Base-by-base conservation (phyloP, 1,140 invertebrate genomes). In the Heterodera schachtii region DNA sequence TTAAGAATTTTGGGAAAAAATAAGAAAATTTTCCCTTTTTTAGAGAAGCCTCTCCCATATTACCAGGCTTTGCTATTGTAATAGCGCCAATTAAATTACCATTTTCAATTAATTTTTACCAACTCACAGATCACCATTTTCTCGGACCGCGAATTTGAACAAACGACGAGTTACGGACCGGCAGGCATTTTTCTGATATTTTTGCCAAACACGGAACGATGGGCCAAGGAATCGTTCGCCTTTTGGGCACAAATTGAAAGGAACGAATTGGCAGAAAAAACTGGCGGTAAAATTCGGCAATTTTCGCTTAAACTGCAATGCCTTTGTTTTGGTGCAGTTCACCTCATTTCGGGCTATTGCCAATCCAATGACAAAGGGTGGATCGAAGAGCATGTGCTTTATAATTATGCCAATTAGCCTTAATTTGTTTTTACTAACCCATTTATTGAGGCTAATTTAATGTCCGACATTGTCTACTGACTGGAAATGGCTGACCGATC, bases 111-210 rank as follows among this genome's bases (percentile, higher is more conserved):
- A 31, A 31, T 31, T 31, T 31, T 69, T 19, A 13, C 16, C 57
- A 9, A 46, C 31, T 31, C 31, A 31, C 31, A 86, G 81, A 81
- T 88, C 13, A 88, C 85, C 2, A 41, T 88, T 11, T 86, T 85
- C 74, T 67, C 77, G 31, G 84, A 89, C 71, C 73, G 80, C 13
- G 69, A 79, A 13, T 89, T 88, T 64, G 84, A 88, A 44, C 73
- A 88, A 19, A 88, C 85, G 3, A 85, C 84, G 47, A 87, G 85
- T 21, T 89, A 81, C 66, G 87, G 88, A n/a, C 87, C 87, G 46
- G 87, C 88, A 6, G 87, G 87, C 21, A 73, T 88, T 21, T 88
- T 88, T 76, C 80, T 88, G 9, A 75, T 88, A 5, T 87, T 87
- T 78, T 83, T 84, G 75, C 69, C 74, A 60, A 75, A 85, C 47